Evolutionary conservation across 2,888 invertebrate species (phyloP), one percentile per base, ranked within the genome.

Genomic region (Drosophila multiciliata): DNA sequence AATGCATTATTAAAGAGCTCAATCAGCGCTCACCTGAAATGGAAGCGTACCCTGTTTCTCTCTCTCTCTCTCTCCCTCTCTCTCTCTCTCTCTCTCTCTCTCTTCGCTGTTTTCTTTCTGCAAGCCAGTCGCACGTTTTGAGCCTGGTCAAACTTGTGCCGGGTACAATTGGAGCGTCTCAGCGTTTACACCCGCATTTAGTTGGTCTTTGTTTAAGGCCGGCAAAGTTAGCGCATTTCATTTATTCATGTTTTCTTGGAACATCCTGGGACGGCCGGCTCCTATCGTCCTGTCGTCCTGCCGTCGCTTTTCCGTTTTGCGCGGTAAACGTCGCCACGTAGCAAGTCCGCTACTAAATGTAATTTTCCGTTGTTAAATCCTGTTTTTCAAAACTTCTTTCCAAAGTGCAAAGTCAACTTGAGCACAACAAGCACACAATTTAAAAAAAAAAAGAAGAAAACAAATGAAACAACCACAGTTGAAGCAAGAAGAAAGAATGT

Each of bases 351-450:
- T 73, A 82, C 85, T 90, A 87, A 87, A 90, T 87, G 87, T 87
- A 89, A 87, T 90, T 87, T 87, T 90, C 87, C 90, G 84, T 90
- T 89, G 89, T 87, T 90, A 87, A 90, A 82, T 89, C 89, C 87
- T 82, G 90, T 82, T 87, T 87, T 87, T 89, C 72, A 82, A 90
- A 85, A 90, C 82, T 89, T 87, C 68, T 80, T 82, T 73, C 72
- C 82, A 79, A 90, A 90, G 89, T 89, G 89, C 89, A 90, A 78
- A 87, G 90, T 90, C 86, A 90, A 90, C 89, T 86, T 83, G 82
- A 83, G 73, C 74, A 75, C 80, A 84, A 79, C 89, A 88, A 85
- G 74, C 69, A 78, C 60, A 66, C 65, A 63, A 59, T 23, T 45
- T 45, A 69, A 33, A 33, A 32, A 17, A 35, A 12, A 42, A 52